These are phyloP conservation scores for Drosophila kanekoi DNA, from an alignment of 2,888 invertebrate species.

Conservation along the genomic window DNA sequence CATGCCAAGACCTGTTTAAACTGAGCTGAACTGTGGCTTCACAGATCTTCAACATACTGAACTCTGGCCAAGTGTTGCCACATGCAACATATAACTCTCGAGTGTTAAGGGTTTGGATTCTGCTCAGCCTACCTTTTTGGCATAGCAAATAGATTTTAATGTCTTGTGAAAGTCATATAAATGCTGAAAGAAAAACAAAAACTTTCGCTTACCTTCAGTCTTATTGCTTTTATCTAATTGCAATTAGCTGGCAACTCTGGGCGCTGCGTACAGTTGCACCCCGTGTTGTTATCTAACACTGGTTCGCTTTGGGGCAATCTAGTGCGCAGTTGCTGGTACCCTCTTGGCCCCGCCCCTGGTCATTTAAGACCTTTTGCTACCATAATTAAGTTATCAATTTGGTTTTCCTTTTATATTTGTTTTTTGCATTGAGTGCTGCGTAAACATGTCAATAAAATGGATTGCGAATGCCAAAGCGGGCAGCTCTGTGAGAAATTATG, in stretches of 20 bases:
- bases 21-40: background rate
- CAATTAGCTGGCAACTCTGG: background rate
- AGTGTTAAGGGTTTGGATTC: background rate
- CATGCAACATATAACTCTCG: background rate
- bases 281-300: conserved; percentile 43
- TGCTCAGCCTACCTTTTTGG: conserved; percentile 35
- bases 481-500: conserved; percentile 22
- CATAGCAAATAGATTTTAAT: conserved; percentile 32
- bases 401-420: conserved; percentile 11
- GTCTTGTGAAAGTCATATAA: conserved; percentile 25
- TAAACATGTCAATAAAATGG: conserved; percentile 51
- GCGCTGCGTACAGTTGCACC: conserved; percentile 27
- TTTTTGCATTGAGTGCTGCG: conserved; percentile 24
- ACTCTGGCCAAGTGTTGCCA: background rate
- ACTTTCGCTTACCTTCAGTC: conserved; percentile 42
- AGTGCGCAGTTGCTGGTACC: conserved; percentile 1
- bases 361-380: conserved; percentile 14
- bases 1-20: background rate
- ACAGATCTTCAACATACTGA: conserved; percentile 5
- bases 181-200: conserved; percentile 13
- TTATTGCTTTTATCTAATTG: conserved; percentile 14
- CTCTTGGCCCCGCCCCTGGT: no score
- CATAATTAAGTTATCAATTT: conserved; percentile 44
- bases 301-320: conserved; percentile 7
- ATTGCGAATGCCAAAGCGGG: conserved; percentile 17